Conservation (phyloP, 2,113 vertebrate genomes). For the Uropsilus gracilis region DNA sequence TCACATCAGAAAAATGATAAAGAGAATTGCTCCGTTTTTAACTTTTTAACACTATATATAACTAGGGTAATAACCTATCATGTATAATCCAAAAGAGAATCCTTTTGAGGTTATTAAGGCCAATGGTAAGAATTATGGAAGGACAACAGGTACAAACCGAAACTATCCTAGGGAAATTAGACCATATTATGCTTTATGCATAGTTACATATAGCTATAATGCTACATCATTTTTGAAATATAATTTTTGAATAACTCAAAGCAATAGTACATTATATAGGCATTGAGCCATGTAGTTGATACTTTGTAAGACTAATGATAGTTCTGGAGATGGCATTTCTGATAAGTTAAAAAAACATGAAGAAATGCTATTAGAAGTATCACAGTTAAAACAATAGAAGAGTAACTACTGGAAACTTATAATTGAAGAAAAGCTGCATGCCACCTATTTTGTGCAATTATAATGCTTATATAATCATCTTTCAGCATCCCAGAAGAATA, state of each 20-base stretch:
- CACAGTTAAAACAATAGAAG: constrained; percentile 28
- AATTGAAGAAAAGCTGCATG: constrained; percentile 13
- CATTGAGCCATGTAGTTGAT: background rate
- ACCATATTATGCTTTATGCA: background rate
- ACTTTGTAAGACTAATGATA: constrained; percentile 30
- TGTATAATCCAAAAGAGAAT: constrained; percentile 28
- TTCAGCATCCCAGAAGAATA: background rate
- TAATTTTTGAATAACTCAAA: constrained; percentile 17
- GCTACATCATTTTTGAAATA: constrained; percentile 37
- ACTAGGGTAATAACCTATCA: background rate
- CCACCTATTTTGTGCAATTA: background rate
- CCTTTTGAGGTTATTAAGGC: background rate
- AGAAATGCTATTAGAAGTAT: constrained; percentile 65
- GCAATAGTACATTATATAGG: background rate
- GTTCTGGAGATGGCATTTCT: constrained; percentile 34
- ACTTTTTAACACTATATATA: background rate
- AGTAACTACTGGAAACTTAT: background rate
- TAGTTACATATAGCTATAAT: background rate
- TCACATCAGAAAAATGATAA: constrained; percentile 55
- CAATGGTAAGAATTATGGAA: background rate
- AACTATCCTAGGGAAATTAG: background rate
- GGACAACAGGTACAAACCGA: background rate
- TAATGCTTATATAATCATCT: constrained; percentile 28
- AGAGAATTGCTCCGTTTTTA: constrained; percentile 12
- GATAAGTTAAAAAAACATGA: background rate